Percentiles rank a stretch among this genome's conserved stretches.
phyloP scores from a whole-genome alignment of 2,113 vertebrate species.

The Rhegmatorhina hoffmannsi region DNA sequence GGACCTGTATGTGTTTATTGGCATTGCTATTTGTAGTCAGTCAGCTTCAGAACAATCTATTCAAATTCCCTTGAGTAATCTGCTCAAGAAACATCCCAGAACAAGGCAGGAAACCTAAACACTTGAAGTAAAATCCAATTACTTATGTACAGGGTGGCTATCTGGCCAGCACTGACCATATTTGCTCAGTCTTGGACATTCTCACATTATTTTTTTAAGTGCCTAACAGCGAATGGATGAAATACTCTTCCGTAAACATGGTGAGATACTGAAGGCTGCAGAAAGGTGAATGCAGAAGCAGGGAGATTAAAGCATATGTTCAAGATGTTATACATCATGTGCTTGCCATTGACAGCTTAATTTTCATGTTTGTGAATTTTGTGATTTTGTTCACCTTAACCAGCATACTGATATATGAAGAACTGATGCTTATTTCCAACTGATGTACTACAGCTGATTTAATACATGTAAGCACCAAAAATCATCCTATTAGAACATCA shows the following conservation, averaged over 20 bases:
- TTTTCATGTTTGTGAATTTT: slow-evolving; percentile 33
- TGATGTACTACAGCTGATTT: slow-evolving; percentile 12
- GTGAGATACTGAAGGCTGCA: neutral
- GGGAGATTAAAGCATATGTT: slow-evolving; percentile 10
- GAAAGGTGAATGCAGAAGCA: neutral
- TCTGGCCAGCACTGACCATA: neutral
- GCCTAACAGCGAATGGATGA: neutral
- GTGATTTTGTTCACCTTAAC: slow-evolving; percentile 17
- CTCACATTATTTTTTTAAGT: neutral
- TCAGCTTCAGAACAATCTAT: neutral
- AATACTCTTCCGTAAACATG: neutral
- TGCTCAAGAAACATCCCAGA: neutral
- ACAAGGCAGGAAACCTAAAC: neutral
- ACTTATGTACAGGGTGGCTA: neutral
- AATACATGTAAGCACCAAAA: slow-evolving; percentile 8
- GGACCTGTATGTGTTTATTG: neutral
- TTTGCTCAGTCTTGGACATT: neutral
- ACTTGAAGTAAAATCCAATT: neutral
- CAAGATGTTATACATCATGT: neutral
- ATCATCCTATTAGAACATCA: neutral
- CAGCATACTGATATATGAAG: slow-evolving; percentile 26
- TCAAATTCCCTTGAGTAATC: neutral
- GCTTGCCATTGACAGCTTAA: slow-evolving; percentile 14
- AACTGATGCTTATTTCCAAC: neutral
- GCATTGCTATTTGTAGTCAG: neutral